Evolutionary conservation across 2,797 vertebrate genomes (phyloP).

Genomic region (Pyrocephalus nanus): DNA sequence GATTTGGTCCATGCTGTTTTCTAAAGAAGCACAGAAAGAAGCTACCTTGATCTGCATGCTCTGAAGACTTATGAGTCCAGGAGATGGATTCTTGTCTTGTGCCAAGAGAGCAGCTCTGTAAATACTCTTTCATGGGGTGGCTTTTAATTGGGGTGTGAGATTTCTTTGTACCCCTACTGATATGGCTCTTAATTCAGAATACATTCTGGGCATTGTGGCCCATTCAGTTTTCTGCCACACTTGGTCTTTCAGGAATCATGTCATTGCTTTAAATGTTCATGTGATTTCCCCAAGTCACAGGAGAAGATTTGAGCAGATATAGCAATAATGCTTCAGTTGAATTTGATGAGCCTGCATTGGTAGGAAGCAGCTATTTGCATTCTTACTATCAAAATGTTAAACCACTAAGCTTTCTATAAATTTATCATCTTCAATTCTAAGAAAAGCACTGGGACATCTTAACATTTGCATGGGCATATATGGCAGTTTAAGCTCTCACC

Average conservation of each 20-base stretch:
- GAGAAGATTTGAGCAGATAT: background rate
- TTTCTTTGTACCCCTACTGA: background rate
- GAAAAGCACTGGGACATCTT: background rate
- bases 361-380: background rate
- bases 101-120: background rate
- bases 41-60: constrained; percentile 12
- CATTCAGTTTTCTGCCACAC: background rate
- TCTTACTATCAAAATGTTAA: background rate
- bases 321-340: background rate
- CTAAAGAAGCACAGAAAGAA: background rate
- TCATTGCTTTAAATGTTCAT: background rate
- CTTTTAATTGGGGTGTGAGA: background rate
- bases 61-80: background rate
- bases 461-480: background rate
- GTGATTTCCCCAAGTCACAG: background rate
- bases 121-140: background rate
- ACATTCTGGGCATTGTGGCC: background rate
- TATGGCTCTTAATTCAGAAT: background rate
- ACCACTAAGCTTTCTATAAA: background rate
- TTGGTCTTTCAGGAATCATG: background rate
- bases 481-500: background rate
- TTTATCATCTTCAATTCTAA: background rate
- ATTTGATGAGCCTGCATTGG: background rate
- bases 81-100: background rate
- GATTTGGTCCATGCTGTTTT: constrained; percentile 9